Base-by-base conservation (phyloP, 2,797 vertebrate genomes). In the Erithacus rubecula region DNA sequence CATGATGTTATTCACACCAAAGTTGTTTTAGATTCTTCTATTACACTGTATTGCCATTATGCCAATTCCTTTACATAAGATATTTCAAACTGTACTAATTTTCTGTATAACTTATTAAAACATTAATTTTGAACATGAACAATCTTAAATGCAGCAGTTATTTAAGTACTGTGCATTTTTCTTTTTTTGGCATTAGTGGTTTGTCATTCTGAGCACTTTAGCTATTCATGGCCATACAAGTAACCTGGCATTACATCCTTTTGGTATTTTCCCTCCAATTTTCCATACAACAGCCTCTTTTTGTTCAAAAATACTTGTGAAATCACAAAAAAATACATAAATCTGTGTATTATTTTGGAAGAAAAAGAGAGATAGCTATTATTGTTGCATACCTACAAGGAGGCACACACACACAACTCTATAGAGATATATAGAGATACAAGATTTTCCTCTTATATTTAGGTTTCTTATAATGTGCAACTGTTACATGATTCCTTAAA, bases 21-120 rank as follows among this genome's bases (percentile, higher is more conserved):
- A 96, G 58, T 94, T 90, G 95, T 76, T 96, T 94, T 83, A 94
- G 29, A 89, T 89, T 46, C 75, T 83, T 74, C 51, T 69, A 21
- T 44, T 51, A 88, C 18, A 47, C 34, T 24, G 20, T 22, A 62
- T 4, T 95, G 74, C 22, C 34, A 74, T 43, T 53, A 60, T 20
- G 36, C 22, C 30, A 46, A 83, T 85, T 92, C 79, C 83, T 94
- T 69, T 64, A 94, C 3, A 5, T 75, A 44, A 77, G 63, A 24
- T 43, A 59, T 60, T 97, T 94, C 34, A 93, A 97, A 96, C 39
- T 67, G 55, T 56, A 83, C 34, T 41, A 26, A 26, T 96, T 97
- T 87, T 78, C 77, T n/a, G 9, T 64, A 44, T 29, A 93, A 84
- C 60, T 46, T 55, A 47, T 37, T 52, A 79, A 80, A 96, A 72